Conservation (phyloP, 2,113 vertebrate species). For the Marcusenius ussheri region DNA sequence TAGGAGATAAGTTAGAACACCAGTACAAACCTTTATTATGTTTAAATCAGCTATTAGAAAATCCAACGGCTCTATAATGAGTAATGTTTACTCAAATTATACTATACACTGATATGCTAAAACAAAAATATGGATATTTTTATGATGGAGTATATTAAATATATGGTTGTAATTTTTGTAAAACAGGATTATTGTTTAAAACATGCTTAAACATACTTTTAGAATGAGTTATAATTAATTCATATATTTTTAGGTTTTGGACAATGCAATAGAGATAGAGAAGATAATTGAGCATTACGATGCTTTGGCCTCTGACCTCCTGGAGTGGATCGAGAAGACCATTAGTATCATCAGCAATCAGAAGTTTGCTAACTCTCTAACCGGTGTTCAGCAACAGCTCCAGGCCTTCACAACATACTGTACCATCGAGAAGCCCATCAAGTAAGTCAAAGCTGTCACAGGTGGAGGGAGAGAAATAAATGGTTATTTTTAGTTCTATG, state of each 20-base stretch:
- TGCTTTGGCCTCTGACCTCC: slow-evolving; percentile 72
- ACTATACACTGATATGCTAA: background rate
- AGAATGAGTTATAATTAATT: background rate
- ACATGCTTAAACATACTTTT: background rate
- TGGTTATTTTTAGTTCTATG: background rate
- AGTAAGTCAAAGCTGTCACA: slow-evolving; percentile 57
- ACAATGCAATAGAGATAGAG: slow-evolving; percentile 80
- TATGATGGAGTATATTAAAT: background rate
- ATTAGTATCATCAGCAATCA: slow-evolving; percentile 81
- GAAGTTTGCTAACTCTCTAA: slow-evolving; percentile 90
- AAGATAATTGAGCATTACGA: slow-evolving; percentile 76
- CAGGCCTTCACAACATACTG: slow-evolving; percentile 92
- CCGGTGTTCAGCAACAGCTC: slow-evolving; percentile 88
- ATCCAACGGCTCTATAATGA: background rate
- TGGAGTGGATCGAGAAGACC: slow-evolving; percentile 88
- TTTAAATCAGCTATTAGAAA: background rate
- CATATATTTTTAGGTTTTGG: slow-evolving; percentile 69
- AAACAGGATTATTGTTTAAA: background rate
- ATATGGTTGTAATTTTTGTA: background rate
- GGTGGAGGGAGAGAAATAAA: background rate
- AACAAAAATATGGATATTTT: background rate
- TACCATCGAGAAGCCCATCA: slow-evolving; percentile 87
- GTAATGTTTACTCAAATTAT: background rate
- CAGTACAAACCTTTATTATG: background rate
- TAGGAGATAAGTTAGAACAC: slow-evolving; percentile 33